Evolutionary conservation across 2,888 invertebrate species (phyloP).

Genomic region (Ptycholaimellus sp.): DNA sequence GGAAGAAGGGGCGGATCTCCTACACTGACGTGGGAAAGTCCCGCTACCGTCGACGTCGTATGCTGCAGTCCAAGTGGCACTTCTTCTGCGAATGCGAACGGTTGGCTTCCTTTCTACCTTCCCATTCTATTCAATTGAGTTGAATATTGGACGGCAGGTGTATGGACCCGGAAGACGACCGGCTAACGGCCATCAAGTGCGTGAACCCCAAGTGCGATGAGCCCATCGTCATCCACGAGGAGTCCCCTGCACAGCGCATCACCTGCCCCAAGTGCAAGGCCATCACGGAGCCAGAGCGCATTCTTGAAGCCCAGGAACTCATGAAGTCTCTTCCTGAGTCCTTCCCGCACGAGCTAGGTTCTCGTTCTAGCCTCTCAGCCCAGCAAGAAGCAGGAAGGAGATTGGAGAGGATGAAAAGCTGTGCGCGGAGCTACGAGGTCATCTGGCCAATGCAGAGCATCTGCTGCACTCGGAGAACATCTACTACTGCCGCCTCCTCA

Average conservation of each 20-base stretch:
- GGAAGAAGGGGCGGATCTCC: constrained; percentile 13
- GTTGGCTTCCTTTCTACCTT: no score
- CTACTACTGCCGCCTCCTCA: constrained; percentile 14
- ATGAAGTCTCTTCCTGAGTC: constrained; percentile 2
- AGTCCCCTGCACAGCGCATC: constrained; percentile 13
- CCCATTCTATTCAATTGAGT: no score
- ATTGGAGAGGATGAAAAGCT: no score
- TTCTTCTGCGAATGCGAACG: constrained; percentile 20
- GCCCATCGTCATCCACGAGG: constrained; percentile 14
- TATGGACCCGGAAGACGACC: constrained; percentile 17
- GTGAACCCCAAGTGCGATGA: constrained; percentile 13
- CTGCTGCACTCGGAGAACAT: constrained; percentile 19
- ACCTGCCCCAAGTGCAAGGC: constrained; percentile 14
- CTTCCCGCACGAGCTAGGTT: no score
- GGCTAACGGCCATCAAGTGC: constrained; percentile 15
- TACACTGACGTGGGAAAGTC: constrained; percentile 23
- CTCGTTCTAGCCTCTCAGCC: no score
- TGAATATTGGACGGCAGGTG: no score
- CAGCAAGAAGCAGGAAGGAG: no score
- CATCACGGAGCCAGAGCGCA: constrained; percentile 7
- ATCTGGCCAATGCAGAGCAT: constrained; percentile 12
- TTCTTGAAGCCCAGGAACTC: constrained; percentile 4
- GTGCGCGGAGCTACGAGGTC: constrained; percentile 10
- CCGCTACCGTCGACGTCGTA: constrained; percentile 11
- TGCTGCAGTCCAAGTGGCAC: constrained; percentile 13